These are phyloP conservation scores for Grus americana DNA, from an alignment of 2,113 vertebrate genomes.

Conservation along the genomic window DNA sequence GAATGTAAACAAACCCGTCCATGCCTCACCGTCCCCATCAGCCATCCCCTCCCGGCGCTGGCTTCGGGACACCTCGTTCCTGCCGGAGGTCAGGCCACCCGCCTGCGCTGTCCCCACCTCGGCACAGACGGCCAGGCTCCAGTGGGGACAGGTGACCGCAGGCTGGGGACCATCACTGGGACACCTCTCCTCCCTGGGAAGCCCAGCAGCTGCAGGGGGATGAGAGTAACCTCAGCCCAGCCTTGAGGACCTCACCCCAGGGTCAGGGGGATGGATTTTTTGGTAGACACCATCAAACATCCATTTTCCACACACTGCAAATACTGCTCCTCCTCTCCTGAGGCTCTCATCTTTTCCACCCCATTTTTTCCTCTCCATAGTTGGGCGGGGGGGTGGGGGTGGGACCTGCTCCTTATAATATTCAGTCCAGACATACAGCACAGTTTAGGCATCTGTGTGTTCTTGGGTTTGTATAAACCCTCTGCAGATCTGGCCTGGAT, in stretches of 20 bases:
- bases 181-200: not conserved
- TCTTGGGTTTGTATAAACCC: not conserved
- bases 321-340: not conserved
- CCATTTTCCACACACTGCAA: not conserved
- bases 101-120: not conserved
- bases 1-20: conserved; percentile 52
- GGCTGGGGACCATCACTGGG: not conserved
- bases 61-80: conserved; percentile 35
- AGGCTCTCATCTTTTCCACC: not conserved
- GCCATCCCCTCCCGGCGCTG: accelerated
- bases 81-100: not conserved
- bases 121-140: not conserved
- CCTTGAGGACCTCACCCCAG: not conserved
- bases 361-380: not conserved
- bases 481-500: not conserved
- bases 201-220: not conserved
- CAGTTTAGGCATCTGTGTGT: accelerated
- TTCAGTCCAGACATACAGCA: not conserved
- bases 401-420: not conserved
- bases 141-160: not conserved
- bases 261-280: not conserved
- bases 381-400: no score
- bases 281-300: not conserved
- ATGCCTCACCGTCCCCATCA: not conserved
- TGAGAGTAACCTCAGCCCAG: not conserved